Conservation (phyloP, 2,888 invertebrate species). For the Chloroclysta siterata region DNA sequence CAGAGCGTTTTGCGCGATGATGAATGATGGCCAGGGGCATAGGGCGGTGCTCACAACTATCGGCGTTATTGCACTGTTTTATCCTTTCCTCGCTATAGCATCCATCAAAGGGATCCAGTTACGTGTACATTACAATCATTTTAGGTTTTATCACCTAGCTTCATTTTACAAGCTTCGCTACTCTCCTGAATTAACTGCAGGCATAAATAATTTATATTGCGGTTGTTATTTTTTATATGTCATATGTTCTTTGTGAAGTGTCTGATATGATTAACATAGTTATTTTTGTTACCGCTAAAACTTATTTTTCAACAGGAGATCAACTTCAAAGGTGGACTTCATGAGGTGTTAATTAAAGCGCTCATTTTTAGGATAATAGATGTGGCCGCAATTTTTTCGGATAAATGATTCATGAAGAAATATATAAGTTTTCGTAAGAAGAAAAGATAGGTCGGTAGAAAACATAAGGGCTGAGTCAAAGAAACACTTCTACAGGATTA, state of each 20-base stretch:
- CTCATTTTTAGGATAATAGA: constrained; percentile 40
- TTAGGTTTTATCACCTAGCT: constrained; percentile 52
- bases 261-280: constrained; percentile 66
- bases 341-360: constrained; percentile 37
- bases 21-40: constrained; percentile 54
- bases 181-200: constrained; percentile 49
- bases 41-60: constrained; percentile 50
- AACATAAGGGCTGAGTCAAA: no score
- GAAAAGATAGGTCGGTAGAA: no score
- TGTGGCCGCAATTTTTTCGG: constrained; percentile 33
- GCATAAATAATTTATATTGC: constrained; percentile 61
- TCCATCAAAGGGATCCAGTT: constrained; percentile 52
- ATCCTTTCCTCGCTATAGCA: constrained; percentile 58
- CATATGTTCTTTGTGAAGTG: constrained; percentile 64
- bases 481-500: no score
- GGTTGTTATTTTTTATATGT: constrained; percentile 64
- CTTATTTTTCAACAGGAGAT: constrained; percentile 67
- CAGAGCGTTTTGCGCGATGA: constrained; percentile 53
- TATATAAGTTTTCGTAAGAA: no score
- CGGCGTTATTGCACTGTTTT: constrained; percentile 61
- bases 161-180: constrained; percentile 53
- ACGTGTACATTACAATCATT: constrained; percentile 46
- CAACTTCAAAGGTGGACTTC: constrained; percentile 62
- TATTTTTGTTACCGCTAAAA: constrained; percentile 63
- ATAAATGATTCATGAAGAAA: constrained; percentile 17